Evolutionary conservation across 1,140 invertebrate species (phyloP), one percentile per base, ranked within the genome.

Genomic region (Fopius arisanus): DNA sequence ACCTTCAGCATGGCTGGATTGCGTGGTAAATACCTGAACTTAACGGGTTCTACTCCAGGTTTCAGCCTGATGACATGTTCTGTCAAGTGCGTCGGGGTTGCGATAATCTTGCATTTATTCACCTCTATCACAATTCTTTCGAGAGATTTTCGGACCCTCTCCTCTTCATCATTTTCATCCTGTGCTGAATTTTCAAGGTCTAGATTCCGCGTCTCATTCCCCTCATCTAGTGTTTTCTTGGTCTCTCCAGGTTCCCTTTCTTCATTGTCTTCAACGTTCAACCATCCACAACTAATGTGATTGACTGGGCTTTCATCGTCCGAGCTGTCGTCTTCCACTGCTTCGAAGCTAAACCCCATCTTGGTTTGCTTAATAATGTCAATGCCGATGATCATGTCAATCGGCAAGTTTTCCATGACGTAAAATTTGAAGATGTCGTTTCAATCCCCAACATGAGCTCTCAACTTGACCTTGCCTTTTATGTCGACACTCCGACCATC

Each of bases 181-280:
- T 7, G 7, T 7, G 5, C 5, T n/a, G 16, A 12, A 5, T 12
- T n/a, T 4, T n/a, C 16, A 91, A 94, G 94, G 92, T 94, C 77
- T n/a, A n/a, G n/a, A n/a, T n/a, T n/a, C n/a, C n/a, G n/a, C n/a
- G n/a, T n/a, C n/a, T n/a, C n/a, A n/a, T n/a, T n/a, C n/a, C 29
- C 29, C 29, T 31, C 3, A 31, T 31, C 29, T n/a, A n/a, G n/a
- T n/a, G n/a, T n/a, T 26, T 21, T 33, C 5, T 14, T 48, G 16
- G 12, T 31, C 29, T 31, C 29, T 31, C 12, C 29, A 3, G 3
- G 12, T 12, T n/a, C 16, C 12, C n/a, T 1, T 9, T 28, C 59
- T 12, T 3, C n/a, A 9, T 29, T 12, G 26, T 63, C 2, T 14
- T 63, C 1, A 29, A 28, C 26, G 3, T 91, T 94, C 94, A 92